Percentiles rank a stretch among this genome's conserved stretches.
Conservation (phyloP, 2,888 invertebrate genomes). For the Chaitophorus viminalis region DNA sequence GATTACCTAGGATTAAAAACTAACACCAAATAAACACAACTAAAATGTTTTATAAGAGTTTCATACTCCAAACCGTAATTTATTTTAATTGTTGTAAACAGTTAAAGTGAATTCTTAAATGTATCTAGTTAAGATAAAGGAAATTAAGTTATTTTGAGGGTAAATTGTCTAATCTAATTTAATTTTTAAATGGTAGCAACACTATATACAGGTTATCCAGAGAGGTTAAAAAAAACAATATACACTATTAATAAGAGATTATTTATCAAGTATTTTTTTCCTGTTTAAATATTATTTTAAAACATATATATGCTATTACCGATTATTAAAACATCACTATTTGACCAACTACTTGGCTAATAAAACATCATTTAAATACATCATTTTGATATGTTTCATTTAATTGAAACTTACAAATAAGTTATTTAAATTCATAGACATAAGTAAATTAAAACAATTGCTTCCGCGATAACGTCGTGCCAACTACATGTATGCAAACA, state of each 20-base stretch:
- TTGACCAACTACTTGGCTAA: neutral
- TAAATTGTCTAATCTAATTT: no score
- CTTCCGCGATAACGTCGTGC: conserved; percentile 26
- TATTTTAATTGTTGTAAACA: no score
- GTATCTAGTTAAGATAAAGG: no score
- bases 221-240: no score
- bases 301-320: neutral
- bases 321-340: neutral
- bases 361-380: conserved; percentile 27
- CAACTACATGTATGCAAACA: conserved; percentile 46
- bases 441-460: conserved; percentile 38
- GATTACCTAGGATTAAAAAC: no score
- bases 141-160: no score
- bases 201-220: no score
- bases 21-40: no score
- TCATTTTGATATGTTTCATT: conserved; percentile 39
- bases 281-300: neutral
- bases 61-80: no score
- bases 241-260: neutral
- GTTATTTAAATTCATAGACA: conserved; percentile 46
- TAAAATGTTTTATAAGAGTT: no score
- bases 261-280: neutral
- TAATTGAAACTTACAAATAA: conserved; percentile 45
- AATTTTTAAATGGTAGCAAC: no score
- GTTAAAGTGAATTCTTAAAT: no score